Base-by-base conservation (phyloP, 1,140 invertebrate genomes). In the Coenobita brevimanus region DNA sequence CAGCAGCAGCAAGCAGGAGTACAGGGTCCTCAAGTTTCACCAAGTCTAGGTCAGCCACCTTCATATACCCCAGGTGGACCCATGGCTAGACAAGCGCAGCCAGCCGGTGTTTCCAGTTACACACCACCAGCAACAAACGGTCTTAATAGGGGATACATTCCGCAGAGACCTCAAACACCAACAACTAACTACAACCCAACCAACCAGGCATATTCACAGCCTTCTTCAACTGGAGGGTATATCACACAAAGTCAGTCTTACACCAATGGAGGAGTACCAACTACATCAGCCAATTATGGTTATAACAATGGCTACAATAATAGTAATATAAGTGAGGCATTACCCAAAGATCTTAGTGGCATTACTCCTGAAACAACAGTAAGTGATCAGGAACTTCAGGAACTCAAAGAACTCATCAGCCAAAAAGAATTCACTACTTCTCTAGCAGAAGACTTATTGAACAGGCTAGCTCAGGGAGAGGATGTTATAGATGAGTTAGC, bases 371-470 rank as follows among this genome's bases (percentile, higher is more conserved):
- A 89, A 27, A 90, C 89, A 3, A 91, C 88, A 64, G 91, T 93
- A n/a, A 92, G 93, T 82, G 96, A 96, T 91, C 95, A 96, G 91
- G 95, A 96, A 89, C 92, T 96, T 1, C 95, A 96, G 89, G 95
- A 95, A 67, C 92, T 96, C 10, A 91, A 96, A 89, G 95, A 95
- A 64, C 92, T 96, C 8, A 91, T 96, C 0, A 95, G 95, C 0
- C 95, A 96, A 91, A 95, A 96, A 90, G 96, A 96, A 91, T 94
- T 95, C 87, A 95, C 96, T 21, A 88, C 88, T 21, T 96, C 96
- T 21, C 93, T 97, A 67, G 96, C 96, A 54, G 97, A 98, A 92
- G 96, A 97, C 92, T 92, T 97, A 46, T 92, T 97, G 57, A 97
- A 97, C 92, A 96, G 97, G 86, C 69, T 90, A 57, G 90, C 90